Conservation (phyloP, 2,888 invertebrate genomes). For the Lithophane semibrunnea region DNA sequence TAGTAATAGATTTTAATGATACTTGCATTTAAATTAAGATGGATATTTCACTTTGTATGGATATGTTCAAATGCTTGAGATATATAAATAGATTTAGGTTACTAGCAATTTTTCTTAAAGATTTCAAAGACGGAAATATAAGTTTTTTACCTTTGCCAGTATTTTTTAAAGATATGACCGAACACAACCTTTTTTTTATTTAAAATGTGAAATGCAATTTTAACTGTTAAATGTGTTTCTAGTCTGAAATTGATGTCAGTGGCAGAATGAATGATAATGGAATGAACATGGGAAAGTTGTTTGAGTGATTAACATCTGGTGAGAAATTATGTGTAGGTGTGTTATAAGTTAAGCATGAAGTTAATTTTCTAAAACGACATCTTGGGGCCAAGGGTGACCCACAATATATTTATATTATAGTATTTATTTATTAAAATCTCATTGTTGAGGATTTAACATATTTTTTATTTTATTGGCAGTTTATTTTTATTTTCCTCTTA, state of each 20-base stretch:
- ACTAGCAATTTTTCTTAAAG: conserved; percentile 72
- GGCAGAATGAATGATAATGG: conserved; percentile 77
- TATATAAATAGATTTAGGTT: conserved; percentile 78
- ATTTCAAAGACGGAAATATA: conserved; percentile 65
- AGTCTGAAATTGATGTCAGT: conserved; percentile 82
- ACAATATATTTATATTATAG: conserved; percentile 50
- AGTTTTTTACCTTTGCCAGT: conserved; percentile 86
- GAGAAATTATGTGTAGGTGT: conserved; percentile 40
- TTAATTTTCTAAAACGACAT: conserved; percentile 37
- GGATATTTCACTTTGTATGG: conserved; percentile 79
- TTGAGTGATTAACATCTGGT: conserved; percentile 41
- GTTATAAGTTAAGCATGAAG: conserved; percentile 26
- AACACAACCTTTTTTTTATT: conserved; percentile 63
- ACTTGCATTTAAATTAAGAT: conserved; percentile 87
- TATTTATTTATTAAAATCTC: conserved; percentile 65
- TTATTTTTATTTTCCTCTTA: conserved; percentile 35
- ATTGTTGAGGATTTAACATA: conserved; percentile 50
- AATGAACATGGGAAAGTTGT: conserved; percentile 53
- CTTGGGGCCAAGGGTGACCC: conserved; percentile 38
- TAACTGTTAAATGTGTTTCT: conserved; percentile 77
- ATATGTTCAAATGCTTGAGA: conserved; percentile 80
- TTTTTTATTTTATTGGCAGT: conserved; percentile 55
- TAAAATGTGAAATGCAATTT: conserved; percentile 66
- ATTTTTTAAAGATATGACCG: conserved; percentile 79
- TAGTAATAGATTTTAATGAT: conserved; percentile 81